Evolutionary conservation across 2,888 invertebrate species (phyloP), one percentile per base, ranked within the genome.

Genomic region (Eubasilissa splendida): DNA sequence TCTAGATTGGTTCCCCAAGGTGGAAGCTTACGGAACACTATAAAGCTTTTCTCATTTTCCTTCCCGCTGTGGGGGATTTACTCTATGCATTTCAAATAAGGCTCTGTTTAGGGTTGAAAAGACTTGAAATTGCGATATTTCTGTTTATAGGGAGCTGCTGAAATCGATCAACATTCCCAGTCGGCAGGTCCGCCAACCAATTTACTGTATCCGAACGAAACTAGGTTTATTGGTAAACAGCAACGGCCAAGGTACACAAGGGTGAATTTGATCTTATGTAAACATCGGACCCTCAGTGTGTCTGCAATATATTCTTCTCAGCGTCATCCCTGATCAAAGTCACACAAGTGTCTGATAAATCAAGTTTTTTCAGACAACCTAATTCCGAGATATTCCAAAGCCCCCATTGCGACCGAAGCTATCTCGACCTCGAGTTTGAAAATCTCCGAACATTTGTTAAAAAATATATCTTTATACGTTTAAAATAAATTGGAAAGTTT

Each of bases 71-170:
- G 79, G 81, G 81, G 83, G 81, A 76, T 83, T 42, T 83, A 75
- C 81, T 83, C 83, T 83, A 83, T 83, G 83, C 81, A 83, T 83
- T 83, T 81, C 79, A 83, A 83, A 83, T 81, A 81, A 83, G 81
- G 70, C 58, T 10, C 42, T 50, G 42, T 74, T 58, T 59, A 59
- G 74, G 74, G 74, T 58, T 74, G 59, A 74, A 74, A 74, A n/a
- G 50, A 74, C 42, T 58, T 14, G 31, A 71, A 71, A 71, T 71
- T 22, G 71, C 54, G 12, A 10, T 56, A 7, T 56, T 68, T 68
- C n/a, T n/a, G 68, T n/a, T 58, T 58, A 58, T n/a, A n/a, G n/a
- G n/a, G 58, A n/a, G 58, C 12, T n/a, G 58, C 58, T 58, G 58
- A 58, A 58, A 42, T 42, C 42, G 42, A 42, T 42, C 58, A 58